Evolutionary conservation across 2,113 vertebrate genomes (phyloP).

Genomic region (Callionymus lyra): DNA sequence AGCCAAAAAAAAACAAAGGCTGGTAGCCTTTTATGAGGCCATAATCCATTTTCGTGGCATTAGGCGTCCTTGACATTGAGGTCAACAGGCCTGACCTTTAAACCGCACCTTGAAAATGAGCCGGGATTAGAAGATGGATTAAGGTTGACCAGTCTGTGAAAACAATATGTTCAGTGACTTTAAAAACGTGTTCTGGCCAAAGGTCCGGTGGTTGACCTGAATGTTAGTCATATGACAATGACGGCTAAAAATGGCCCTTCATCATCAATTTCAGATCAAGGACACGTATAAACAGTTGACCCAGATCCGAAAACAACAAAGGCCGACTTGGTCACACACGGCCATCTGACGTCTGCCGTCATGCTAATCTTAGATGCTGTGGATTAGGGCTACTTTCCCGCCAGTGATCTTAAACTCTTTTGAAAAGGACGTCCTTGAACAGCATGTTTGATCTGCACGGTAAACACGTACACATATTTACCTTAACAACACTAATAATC

Average conservation of each 20-base stretch:
- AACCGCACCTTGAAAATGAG: slow-evolving; percentile 46
- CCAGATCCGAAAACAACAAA: slow-evolving; percentile 64
- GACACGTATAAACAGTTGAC: slow-evolving; percentile 55
- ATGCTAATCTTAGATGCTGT: slow-evolving; percentile 59
- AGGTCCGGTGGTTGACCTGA: neutral
- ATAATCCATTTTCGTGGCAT: slow-evolving; percentile 28
- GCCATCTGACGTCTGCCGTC: slow-evolving; percentile 63
- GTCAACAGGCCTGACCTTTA: slow-evolving; percentile 28
- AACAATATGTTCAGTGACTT: slow-evolving; percentile 16
- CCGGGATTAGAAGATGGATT: slow-evolving; percentile 40
- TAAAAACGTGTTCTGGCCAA: slow-evolving; percentile 6
- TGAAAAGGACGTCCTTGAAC: slow-evolving; percentile 37
- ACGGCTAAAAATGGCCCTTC: slow-evolving; percentile 29
- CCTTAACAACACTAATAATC: slow-evolving; percentile 11
- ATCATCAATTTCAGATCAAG: slow-evolving; percentile 51
- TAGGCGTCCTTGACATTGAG: slow-evolving; percentile 37
- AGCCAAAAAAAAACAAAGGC: slow-evolving; percentile 36
- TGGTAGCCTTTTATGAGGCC: slow-evolving; percentile 30
- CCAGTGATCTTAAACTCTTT: slow-evolving; percentile 40
- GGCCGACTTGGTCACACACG: slow-evolving; percentile 53
- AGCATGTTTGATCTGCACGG: slow-evolving; percentile 21
- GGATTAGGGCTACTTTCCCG: slow-evolving; percentile 64
- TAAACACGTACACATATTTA: slow-evolving; percentile 39
- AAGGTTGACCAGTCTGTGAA: slow-evolving; percentile 23
- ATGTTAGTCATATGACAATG: neutral